These are phyloP conservation scores for Pelochelys cantorii DNA, from an alignment of 2,797 vertebrate genomes.

Conservation along the genomic window DNA sequence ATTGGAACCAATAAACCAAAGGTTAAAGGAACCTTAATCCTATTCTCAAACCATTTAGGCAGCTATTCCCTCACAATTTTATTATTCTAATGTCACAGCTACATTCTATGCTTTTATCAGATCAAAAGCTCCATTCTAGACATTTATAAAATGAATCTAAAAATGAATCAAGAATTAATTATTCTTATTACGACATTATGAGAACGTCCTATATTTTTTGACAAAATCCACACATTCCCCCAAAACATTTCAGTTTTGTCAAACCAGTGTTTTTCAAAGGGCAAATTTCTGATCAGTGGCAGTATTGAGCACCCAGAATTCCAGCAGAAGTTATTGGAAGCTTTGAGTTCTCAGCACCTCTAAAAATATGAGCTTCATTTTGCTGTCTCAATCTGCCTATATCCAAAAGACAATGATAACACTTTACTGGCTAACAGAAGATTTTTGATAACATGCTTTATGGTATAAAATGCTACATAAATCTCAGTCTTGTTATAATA, in stretches of 20 bases:
- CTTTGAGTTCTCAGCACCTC: background rate
- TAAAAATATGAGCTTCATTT: background rate
- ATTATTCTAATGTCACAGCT: background rate
- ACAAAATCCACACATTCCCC: background rate
- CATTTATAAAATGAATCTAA: background rate
- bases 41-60: conserved; percentile 9
- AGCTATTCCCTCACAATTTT: background rate
- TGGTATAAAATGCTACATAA: background rate
- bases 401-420: background rate
- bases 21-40: background rate
- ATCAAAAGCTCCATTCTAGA: conserved; percentile 14
- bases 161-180: background rate
- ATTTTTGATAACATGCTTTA: background rate
- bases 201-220: background rate
- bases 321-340: background rate
- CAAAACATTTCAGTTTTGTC: background rate
- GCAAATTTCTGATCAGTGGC: background rate
- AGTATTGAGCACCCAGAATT: background rate
- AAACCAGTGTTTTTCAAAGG: background rate
- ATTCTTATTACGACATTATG: background rate
- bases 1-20: conserved; percentile 6
- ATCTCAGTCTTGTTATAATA: background rate
- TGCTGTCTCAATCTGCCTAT: background rate
- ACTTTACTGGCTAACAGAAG: background rate
- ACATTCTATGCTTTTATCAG: background rate